Percentiles rank a stretch among this genome's conserved stretches.
These are phyloP conservation scores for Chelonus formosanus DNA, from an alignment of 2,888 invertebrate species.

Conservation along the genomic window DNA sequence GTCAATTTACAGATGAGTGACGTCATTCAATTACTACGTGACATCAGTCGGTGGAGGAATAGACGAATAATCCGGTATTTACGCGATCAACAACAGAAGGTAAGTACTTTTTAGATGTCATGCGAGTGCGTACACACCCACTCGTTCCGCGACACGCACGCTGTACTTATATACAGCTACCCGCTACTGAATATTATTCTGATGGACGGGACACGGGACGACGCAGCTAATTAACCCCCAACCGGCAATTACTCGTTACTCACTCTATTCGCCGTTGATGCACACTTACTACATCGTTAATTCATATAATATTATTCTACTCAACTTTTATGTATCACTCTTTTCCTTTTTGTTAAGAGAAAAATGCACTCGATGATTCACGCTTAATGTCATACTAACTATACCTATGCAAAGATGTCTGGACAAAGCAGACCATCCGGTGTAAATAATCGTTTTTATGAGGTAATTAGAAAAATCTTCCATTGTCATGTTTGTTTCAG, in stretches of 20 bases:
- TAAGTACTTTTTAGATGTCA: conserved; percentile 10
- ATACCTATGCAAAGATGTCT: too few relatives aligned
- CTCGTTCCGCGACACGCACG: conserved; percentile 20
- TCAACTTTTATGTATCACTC: conserved; percentile 16
- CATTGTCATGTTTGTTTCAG: too few relatives aligned
- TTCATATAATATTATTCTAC: conserved; percentile 18
- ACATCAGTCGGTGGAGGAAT: conserved; percentile 3
- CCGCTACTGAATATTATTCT: conserved; percentile 17
- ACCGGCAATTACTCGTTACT: conserved; percentile 48
- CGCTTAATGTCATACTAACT: background rate
- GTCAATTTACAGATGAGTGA: conserved; percentile 9
- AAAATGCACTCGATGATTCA: conserved; percentile 39
- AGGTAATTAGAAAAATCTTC: too few relatives aligned
- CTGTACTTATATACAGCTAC: conserved; percentile 3
- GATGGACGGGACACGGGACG: conserved; percentile 15
- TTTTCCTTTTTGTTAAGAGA: conserved; percentile 19
- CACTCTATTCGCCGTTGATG: conserved; percentile 28
- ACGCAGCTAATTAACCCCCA: conserved; percentile 48
- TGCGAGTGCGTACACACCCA: conserved; percentile 12
- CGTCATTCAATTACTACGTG: conserved; percentile 4
- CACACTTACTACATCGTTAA: conserved; percentile 37
- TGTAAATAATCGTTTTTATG: too few relatives aligned
- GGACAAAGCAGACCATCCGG: too few relatives aligned
- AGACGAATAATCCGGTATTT: conserved; percentile 3
- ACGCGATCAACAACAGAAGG: conserved; percentile 19